Evolutionary conservation across 2,888 invertebrate genomes (phyloP).

Genomic region (Drosophila leonis): DNA sequence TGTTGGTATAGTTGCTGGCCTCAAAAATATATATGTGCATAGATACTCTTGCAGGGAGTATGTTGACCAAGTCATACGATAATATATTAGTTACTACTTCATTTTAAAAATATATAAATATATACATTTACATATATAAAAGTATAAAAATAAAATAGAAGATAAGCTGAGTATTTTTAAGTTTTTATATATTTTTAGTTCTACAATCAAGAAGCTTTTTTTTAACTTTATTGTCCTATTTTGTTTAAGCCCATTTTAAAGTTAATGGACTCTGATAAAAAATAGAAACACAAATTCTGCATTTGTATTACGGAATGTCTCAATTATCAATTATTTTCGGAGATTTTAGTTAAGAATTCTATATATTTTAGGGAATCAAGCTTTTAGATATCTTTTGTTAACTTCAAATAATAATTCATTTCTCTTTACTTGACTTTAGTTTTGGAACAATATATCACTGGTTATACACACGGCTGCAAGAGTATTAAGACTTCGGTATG

Average conservation of each 20-base stretch:
- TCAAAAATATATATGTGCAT: not conserved
- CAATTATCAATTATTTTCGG: not conserved
- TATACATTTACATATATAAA: too few relatives aligned
- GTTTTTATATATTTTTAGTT: too few relatives aligned
- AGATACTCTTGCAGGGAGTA: conserved; percentile 31
- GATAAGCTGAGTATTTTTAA: too few relatives aligned
- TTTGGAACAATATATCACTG: not conserved
- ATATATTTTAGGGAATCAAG: too few relatives aligned
- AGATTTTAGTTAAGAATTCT: too few relatives aligned
- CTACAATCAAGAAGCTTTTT: too few relatives aligned
- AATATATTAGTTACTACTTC: not conserved
- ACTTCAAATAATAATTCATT: not conserved
- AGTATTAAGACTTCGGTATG: conserved; percentile 37
- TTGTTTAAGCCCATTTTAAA: too few relatives aligned
- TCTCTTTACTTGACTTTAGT: not conserved
- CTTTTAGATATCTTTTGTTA: not conserved
- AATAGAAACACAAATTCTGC: too few relatives aligned
- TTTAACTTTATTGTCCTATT: too few relatives aligned
- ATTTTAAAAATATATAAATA: too few relatives aligned
- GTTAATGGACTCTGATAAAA: too few relatives aligned
- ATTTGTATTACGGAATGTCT: not conserved
- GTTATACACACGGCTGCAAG: conserved; percentile 23
- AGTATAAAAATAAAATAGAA: too few relatives aligned
- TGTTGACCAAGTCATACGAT: conserved; percentile 1
- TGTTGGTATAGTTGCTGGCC: conserved; percentile 44